phyloP scores from a whole-genome alignment of 2,113 vertebrate species.

The Podiceps cristatus region DNA sequence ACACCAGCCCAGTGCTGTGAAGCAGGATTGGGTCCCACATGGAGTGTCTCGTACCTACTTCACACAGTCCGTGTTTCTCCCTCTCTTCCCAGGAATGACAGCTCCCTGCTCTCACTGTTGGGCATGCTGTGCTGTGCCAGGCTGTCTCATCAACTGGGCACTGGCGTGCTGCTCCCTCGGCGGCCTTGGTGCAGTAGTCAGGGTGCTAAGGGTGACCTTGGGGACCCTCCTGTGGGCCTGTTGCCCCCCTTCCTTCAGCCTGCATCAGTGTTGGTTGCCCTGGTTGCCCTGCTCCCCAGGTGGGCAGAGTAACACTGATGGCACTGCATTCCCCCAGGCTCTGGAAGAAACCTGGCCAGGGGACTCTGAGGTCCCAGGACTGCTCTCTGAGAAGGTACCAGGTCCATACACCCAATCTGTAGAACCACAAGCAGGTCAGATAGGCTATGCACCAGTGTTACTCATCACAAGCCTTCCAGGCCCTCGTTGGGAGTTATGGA shows the following conservation, averaged over 20 bases:
- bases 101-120: fast-evolving
- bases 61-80: fast-evolving
- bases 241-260: not conserved
- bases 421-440: not conserved
- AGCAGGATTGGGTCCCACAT: fast-evolving
- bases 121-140: not conserved
- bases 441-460: not conserved
- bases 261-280: fast-evolving
- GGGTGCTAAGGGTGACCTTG: fast-evolving
- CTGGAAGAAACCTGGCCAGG: not conserved
- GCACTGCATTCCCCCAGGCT: not conserved
- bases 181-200: not conserved
- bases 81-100: not conserved
- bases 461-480: not conserved
- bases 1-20: not conserved
- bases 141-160: not conserved
- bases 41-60: fast-evolving
- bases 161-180: fast-evolving
- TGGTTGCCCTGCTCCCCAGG: not conserved
- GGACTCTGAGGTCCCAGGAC: not conserved
- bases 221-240: not conserved
- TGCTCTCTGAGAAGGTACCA: not conserved
- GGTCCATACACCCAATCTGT: not conserved
- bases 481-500: not conserved
- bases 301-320: not conserved